Base-by-base conservation (phyloP, 2,113 vertebrate species). In the Gnathonemus echidnorhynchus region DNA sequence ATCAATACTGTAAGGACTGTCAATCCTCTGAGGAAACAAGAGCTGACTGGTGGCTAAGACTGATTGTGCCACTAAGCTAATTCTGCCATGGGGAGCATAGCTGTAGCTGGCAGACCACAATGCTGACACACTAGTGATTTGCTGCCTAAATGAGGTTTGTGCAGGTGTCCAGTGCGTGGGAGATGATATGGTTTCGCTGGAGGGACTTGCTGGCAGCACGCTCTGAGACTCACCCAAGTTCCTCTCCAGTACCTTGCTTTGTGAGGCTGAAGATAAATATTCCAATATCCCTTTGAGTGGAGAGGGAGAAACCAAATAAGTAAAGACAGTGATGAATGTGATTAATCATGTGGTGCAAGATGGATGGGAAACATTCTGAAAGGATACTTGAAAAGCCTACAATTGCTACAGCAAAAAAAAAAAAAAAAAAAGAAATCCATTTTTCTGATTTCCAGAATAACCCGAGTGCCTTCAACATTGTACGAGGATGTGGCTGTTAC, bases 271-370 rank as follows among this genome's bases (percentile, higher is more conserved):
- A 91, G 88, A 91, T 91, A 91, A 91, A 91, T 91, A 91, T 91
- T 89, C 88, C 90, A 91, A 91, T 91, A 91, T 91, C 88, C 90
- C 88, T 91, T 89, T 89, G 90, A 91, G 80, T 89, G 88, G 58
- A 90, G 90, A 86, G 74, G 88, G 87, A 90, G 88, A 91, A 91
- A 91, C 77, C 56, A 89, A 91, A 91, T 91, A 91, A 91, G 83
- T 70, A 89, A 87, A 88, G 84, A 74, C 77, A 89, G 83, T 89
- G 90, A 91, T 91, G 88, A 91, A 88, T 89, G 88, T 89, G 88
- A 89, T 91, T 91, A 87, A 91, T 91, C 90, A 89, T 85, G 31
- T n/a, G 58, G 31, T 52, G 88, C 53, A 91, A 89, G 90, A 91
- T 89, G 83, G 90, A 91, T 91, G 90, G 88, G 42, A 53, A 84